These are phyloP conservation scores for Willowsia nigromaculata DNA, from an alignment of 2,888 invertebrate genomes.

Conservation along the genomic window DNA sequence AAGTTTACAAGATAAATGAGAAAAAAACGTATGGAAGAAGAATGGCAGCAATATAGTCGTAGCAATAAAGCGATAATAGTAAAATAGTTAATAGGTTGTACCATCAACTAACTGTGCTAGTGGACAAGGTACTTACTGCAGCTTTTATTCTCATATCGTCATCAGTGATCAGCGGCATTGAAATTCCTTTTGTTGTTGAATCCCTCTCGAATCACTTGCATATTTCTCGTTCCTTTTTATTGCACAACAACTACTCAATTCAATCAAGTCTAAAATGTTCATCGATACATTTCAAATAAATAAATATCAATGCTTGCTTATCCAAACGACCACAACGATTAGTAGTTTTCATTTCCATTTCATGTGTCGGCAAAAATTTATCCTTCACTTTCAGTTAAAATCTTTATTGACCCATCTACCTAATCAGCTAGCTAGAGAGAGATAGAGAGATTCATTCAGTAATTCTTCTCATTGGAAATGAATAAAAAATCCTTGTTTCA, in stretches of 20 bases:
- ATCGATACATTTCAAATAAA: conserved; percentile 6
- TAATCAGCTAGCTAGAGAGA: conserved; percentile 6
- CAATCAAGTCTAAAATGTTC: conserved; percentile 19
- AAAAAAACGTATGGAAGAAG: background rate
- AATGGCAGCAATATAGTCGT: background rate
- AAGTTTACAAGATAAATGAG: background rate
- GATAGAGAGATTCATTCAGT: conserved; percentile 1
- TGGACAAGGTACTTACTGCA: background rate
- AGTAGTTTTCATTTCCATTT: conserved; percentile 12
- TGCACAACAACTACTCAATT: conserved; percentile 13
- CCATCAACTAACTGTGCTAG: background rate
- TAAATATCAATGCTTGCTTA: background rate
- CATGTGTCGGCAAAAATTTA: background rate
- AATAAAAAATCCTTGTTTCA: background rate
- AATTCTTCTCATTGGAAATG: background rate
- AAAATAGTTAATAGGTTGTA: background rate
- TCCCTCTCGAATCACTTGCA: conserved; percentile 22
- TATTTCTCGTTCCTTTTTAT: conserved; percentile 13
- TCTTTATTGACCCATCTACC: conserved; percentile 26
- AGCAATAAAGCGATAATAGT: background rate
- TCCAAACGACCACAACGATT: background rate
- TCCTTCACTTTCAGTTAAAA: conserved; percentile 25
- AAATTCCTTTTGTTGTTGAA: background rate
- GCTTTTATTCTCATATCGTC: background rate
- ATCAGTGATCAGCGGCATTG: background rate